phyloP scores from a whole-genome alignment of 2,113 vertebrate genomes.

The Phylloscopus trochilus region DNA sequence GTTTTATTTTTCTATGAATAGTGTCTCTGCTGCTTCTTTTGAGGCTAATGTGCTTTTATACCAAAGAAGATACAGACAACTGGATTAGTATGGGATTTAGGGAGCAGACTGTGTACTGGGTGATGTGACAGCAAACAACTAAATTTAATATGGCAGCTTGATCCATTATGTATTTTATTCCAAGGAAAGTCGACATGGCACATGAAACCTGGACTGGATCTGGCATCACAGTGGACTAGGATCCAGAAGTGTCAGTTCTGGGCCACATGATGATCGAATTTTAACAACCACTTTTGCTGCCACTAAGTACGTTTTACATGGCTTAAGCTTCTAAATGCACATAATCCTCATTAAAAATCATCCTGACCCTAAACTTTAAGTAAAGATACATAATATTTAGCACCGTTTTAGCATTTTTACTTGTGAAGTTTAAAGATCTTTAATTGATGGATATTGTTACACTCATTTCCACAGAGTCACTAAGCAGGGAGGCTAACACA shows the following conservation, averaged over 20 bases:
- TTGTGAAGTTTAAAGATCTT: neutral
- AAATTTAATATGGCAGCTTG: slow-evolving; percentile 66
- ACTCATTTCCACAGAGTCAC: neutral
- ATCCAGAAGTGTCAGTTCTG: neutral
- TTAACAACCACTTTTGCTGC: slow-evolving; percentile 14
- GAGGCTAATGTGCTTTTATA: slow-evolving; percentile 33
- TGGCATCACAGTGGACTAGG: neutral
- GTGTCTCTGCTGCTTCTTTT: neutral
- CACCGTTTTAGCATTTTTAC: neutral
- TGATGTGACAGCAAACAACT: slow-evolving; percentile 33
- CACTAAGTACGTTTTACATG: neutral
- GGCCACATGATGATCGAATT: neutral
- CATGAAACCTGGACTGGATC: slow-evolving; percentile 40
- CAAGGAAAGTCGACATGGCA: neutral
- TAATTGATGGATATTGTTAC: fast-evolving
- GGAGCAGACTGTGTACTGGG: neutral
- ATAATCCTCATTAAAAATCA: neutral
- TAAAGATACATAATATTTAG: neutral
- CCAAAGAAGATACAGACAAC: slow-evolving; percentile 25
- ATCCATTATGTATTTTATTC: slow-evolving; percentile 55
- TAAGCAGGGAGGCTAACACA: neutral
- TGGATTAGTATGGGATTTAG: slow-evolving; percentile 53
- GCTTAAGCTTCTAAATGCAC: neutral
- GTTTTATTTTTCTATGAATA: neutral
- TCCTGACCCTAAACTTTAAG: slow-evolving; percentile 13